Conservation (phyloP, 2,113 vertebrate species). For the Onychostruthus taczanowskii region DNA sequence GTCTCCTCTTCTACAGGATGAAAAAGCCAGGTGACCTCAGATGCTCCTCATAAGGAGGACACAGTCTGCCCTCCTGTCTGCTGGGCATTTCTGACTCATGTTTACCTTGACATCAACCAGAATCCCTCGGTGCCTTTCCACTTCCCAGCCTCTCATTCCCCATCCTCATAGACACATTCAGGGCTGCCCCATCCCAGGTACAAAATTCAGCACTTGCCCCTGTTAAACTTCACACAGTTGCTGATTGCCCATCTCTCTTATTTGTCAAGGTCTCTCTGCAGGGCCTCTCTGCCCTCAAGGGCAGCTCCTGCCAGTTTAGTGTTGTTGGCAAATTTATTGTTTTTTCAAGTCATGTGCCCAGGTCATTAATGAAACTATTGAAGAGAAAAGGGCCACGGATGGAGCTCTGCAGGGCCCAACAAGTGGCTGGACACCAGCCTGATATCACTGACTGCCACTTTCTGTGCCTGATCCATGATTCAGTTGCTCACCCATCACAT, state of each 20-base stretch:
- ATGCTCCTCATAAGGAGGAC: background rate
- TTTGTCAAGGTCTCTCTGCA: background rate
- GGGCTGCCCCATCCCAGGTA: background rate
- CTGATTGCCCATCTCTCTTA: background rate
- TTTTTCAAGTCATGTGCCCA: background rate
- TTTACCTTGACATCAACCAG: fast-evolving
- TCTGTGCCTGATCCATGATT: background rate
- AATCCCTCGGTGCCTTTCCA: background rate
- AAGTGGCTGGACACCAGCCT: fast-evolving
- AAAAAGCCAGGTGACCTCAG: background rate
- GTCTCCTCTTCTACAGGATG: background rate
- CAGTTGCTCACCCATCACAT: background rate
- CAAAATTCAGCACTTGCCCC: background rate
- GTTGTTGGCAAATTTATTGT: background rate
- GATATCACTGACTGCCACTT: background rate
- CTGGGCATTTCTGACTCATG: background rate
- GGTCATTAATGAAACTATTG: background rate
- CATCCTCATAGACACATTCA: background rate
- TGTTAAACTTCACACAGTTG: fast-evolving
- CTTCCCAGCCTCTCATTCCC: background rate
- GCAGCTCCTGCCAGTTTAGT: background rate
- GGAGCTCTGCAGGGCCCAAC: background rate
- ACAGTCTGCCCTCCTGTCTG: background rate
- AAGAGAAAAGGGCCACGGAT: background rate
- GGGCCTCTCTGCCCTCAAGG: background rate